Conservation (phyloP, 2,113 vertebrate genomes). For the Empidonax traillii region DNA sequence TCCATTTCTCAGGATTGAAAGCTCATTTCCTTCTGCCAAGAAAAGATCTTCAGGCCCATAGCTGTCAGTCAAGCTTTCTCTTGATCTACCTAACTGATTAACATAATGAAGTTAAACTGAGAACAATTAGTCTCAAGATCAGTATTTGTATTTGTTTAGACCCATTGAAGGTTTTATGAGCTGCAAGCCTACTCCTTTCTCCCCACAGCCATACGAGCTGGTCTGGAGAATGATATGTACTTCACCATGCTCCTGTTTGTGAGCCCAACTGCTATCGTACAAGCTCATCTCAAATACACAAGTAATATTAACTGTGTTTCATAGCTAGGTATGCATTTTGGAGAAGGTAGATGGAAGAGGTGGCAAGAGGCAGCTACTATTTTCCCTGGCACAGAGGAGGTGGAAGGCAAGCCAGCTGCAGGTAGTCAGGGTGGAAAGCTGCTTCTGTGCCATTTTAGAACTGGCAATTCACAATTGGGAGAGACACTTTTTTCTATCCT, state of each 20-base stretch:
- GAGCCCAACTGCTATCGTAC: neutral
- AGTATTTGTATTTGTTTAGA: neutral
- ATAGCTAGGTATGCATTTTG: neutral
- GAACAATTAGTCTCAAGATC: neutral
- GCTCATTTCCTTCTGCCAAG: neutral
- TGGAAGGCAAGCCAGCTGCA: constrained; percentile 18
- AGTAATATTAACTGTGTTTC: neutral
- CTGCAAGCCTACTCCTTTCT: neutral
- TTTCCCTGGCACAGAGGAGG: neutral
- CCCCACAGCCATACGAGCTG: neutral
- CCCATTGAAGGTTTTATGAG: neutral
- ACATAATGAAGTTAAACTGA: neutral
- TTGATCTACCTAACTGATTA: neutral
- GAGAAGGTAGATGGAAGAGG: neutral
- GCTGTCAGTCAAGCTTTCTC: neutral
- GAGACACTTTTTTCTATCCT: neutral
- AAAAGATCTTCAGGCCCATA: neutral
- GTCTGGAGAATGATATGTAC: neutral
- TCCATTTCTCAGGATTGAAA: neutral
- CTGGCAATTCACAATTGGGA: neutral
- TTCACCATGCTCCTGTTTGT: neutral
- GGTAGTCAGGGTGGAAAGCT: constrained; percentile 7
- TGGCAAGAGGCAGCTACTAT: neutral
- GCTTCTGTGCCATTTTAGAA: constrained; percentile 22
- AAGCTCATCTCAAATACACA: neutral